Base-by-base conservation (phyloP, 2,797 vertebrate genomes). In the Gymnoscopelus braueri region DNA sequence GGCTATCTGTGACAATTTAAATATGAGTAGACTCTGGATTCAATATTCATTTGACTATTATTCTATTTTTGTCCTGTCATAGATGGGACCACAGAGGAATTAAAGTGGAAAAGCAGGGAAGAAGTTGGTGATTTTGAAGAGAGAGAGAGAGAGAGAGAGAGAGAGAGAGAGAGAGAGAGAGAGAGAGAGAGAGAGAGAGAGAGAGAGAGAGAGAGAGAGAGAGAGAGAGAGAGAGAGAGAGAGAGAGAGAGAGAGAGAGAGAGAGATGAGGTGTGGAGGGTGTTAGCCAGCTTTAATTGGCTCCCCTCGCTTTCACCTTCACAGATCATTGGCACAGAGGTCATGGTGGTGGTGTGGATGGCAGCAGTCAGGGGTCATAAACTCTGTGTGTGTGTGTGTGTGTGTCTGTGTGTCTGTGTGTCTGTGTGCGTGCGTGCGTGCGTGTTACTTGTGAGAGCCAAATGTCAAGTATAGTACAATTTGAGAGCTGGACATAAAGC, bases 231-330 rank as follows among this genome's bases (percentile, higher is more conserved):
- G 19, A 19, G 19, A 39, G 35, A 39, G 35, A 2, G 35, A 1
- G 5, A 8, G 35, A 7, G 7, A 39, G 5, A 39, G 5, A 39
- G 32, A 1, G 39, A 10, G 8, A 10, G 32, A 1, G 32, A 10
- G 9, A 10, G 39, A 2, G 39, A 10, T 1, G 39, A 10, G 39
- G 39, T 44, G 39, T 44, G 39, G 39, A 44, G 39, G 39, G n/a
- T 44, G 63, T 65, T 65, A 39, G 13, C 54, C n/a, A 15, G 79
- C 9, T 84, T 67, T 86, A 89, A 91, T 89, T 85, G 87, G 81
- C 74, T 89, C 82, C 81, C 85, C 78, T 78, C 84, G 80, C 76
- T 86, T 83, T 86, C 75, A 85, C 84, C 86, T 89, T 90, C 89
- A 88, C 83, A 70, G 83, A 69, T 86, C 77, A 68, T 39, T 4